Evolutionary conservation across 2,797 vertebrate species (phyloP).

Genomic region (Gymnocypris eckloni): DNA sequence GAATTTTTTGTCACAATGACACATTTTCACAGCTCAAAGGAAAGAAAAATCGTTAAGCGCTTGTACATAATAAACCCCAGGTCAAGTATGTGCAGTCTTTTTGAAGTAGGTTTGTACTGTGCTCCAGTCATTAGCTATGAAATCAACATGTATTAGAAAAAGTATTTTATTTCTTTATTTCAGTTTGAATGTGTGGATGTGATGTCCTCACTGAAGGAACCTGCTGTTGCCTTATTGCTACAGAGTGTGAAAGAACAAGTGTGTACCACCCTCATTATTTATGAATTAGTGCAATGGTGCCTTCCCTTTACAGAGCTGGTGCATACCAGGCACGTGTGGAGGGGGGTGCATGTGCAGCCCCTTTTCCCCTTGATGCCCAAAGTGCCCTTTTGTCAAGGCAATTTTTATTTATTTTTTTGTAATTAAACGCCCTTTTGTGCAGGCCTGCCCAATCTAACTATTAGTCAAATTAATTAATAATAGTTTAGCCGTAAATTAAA

Average conservation of each 20-base stretch:
- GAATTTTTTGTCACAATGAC: background rate
- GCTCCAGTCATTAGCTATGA: slow-evolving; percentile 15
- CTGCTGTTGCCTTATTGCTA: slow-evolving; percentile 17
- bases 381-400: no score
- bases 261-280: slow-evolving; percentile 6
- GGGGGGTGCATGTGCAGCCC: no score
- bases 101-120: background rate
- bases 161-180: background rate
- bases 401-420: no score
- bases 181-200: background rate
- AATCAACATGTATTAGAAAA: background rate
- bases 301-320: slow-evolving; percentile 4
- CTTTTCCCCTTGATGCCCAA: no score
- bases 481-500: no score
- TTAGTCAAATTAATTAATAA: no score
- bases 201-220: slow-evolving; percentile 36
- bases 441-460: no score
- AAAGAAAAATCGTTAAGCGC: background rate
- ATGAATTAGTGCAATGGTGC: slow-evolving; percentile 39
- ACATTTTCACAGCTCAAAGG: slow-evolving; percentile 16
- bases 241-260: background rate
- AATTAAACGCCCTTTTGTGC: no score
- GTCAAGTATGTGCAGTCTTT: slow-evolving; percentile 4
- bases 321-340: no score
- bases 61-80: background rate